Conservation (phyloP, 1,140 invertebrate species). For the Bemisia tabaci region DNA sequence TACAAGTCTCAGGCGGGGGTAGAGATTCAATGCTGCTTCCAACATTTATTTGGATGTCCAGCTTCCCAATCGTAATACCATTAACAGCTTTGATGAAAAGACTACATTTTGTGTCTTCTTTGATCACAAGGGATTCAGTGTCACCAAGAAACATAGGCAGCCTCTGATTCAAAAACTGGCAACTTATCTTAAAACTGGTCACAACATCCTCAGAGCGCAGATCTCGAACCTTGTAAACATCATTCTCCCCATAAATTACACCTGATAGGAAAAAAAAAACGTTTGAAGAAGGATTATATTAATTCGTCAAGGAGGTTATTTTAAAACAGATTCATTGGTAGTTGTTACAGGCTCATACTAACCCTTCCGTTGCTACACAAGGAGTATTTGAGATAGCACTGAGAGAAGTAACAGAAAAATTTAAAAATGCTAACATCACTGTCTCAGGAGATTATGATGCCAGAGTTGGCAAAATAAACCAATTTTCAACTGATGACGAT, state of each 20-base stretch:
- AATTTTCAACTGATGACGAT: too few species aligned
- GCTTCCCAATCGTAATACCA: background rate
- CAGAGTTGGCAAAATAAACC: too few species aligned
- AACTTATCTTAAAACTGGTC: background rate
- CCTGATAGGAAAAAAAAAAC: background rate
- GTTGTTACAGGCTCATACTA: too few species aligned
- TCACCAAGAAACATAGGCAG: background rate
- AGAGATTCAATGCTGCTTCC: background rate
- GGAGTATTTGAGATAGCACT: too few species aligned
- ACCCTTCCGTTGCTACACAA: too few species aligned
- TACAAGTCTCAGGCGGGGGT: background rate
- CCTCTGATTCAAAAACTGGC: background rate
- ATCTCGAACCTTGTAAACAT: background rate
- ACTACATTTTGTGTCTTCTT: background rate
- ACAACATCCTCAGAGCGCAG: background rate
- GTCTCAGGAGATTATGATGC: too few species aligned
- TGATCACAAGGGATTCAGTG: background rate
- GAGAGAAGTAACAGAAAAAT: too few species aligned
- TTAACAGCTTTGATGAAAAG: background rate
- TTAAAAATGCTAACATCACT: too few species aligned
- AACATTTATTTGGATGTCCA: background rate
- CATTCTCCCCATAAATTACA: background rate
- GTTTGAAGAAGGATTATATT: too few species aligned
- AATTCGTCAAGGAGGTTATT: too few species aligned
- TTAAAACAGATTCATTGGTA: too few species aligned